Conservation (phyloP, 2,888 invertebrate genomes). For the Elmis aenea region DNA sequence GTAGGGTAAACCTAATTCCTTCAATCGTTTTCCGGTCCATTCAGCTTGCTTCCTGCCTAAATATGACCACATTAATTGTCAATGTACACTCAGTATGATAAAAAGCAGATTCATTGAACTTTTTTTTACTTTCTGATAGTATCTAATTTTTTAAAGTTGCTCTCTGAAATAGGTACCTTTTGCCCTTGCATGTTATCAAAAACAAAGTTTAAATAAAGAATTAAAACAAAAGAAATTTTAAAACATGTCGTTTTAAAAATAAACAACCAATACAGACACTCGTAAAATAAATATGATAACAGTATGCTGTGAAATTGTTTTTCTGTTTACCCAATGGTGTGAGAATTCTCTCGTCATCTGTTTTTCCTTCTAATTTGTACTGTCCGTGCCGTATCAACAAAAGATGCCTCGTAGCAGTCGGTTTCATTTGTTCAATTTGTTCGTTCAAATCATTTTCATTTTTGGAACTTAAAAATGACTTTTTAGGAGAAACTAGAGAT, state of each 20-base stretch:
- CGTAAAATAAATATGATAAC: too few relatives aligned
- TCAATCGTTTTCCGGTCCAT: slow-evolving; percentile 76
- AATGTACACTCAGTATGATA: not conserved
- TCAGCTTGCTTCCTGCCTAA: slow-evolving; percentile 81
- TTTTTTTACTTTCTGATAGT: too few relatives aligned
- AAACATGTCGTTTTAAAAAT: too few relatives aligned
- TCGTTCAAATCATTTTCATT: slow-evolving; percentile 67
- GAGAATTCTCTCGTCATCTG: slow-evolving; percentile 68
- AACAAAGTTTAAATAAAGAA: too few relatives aligned
- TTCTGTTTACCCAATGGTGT: slow-evolving; percentile 67
- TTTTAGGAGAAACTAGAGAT: slow-evolving; percentile 59
- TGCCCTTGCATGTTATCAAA: too few relatives aligned
- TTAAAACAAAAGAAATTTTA: too few relatives aligned
- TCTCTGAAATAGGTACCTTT: too few relatives aligned
- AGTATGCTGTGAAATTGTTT: not conserved
- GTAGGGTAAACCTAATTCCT: slow-evolving; percentile 72
- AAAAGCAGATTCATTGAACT: too few relatives aligned
- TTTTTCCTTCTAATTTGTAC: slow-evolving; percentile 70
- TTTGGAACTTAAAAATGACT: slow-evolving; percentile 46
- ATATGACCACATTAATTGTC: too few relatives aligned
- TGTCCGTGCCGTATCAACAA: slow-evolving; percentile 94
- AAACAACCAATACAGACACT: too few relatives aligned
- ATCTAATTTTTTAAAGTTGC: too few relatives aligned
- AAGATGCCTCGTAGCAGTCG: slow-evolving; percentile 70
- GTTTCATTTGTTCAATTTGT: slow-evolving; percentile 57